Conservation (phyloP, 2,113 vertebrate genomes). For the Syngnathus typhle region DNA sequence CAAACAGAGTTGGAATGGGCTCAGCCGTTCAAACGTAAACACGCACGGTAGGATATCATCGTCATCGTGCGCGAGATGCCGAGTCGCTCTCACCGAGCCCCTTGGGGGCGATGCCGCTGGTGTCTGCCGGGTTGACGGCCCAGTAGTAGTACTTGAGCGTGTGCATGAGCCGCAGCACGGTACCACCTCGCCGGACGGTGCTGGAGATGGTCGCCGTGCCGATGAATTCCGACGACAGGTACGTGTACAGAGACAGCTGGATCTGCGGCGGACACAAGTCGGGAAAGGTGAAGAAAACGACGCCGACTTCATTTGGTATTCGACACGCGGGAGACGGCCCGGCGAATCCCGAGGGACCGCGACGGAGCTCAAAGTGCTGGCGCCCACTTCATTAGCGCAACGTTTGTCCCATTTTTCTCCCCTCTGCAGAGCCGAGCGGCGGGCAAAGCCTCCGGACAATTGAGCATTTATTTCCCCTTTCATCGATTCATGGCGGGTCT, state of each 20-base stretch:
- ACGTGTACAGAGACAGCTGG: constrained; percentile 90
- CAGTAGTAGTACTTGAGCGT: constrained; percentile 96
- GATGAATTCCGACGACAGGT: constrained; percentile 93
- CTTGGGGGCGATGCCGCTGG: constrained; percentile 83
- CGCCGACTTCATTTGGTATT: background rate
- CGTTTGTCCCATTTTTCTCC: constrained; percentile 24
- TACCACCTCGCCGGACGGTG: constrained; percentile 91
- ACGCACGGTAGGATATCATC: too few relatives aligned
- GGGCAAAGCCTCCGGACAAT: constrained; percentile 39
- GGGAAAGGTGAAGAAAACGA: too few relatives aligned
- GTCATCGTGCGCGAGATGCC: background rate
- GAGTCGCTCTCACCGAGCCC: constrained; percentile 78
- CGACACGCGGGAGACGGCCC: constrained; percentile 10
- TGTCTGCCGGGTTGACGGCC: constrained; percentile 84
- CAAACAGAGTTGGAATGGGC: background rate
- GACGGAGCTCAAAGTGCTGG: constrained; percentile 35
- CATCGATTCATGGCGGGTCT: constrained; percentile 61
- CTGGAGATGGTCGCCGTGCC: constrained; percentile 92
- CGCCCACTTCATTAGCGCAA: constrained; percentile 44
- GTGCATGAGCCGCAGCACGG: constrained; percentile 93
- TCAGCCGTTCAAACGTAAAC: too few relatives aligned
- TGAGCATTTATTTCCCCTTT: constrained; percentile 54
- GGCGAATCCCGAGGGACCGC: constrained; percentile 22
- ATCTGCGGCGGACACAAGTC: constrained; percentile 68
- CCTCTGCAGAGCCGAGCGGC: constrained; percentile 10